Base-by-base conservation (phyloP, 2,113 vertebrate species). In the Tympanuchus pallidicinctus region DNA sequence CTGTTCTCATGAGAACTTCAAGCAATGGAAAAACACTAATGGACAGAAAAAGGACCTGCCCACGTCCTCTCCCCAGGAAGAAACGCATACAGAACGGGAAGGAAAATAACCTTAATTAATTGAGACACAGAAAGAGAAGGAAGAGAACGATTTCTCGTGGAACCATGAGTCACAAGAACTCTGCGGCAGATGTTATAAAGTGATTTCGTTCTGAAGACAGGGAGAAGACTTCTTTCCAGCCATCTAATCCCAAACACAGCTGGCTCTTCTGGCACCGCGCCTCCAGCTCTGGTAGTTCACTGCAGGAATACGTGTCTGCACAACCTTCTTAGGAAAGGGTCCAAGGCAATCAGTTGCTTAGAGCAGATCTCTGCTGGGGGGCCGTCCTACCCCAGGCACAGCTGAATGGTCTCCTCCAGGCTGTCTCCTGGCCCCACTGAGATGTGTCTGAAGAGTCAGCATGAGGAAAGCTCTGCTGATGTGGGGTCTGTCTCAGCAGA, bases 261-360 rank as follows among this genome's bases (percentile, higher is more conserved):
- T 96, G 96, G 92, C 70, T 96, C 90, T 95, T 78, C 88, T 96
- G 96, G 96, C 96, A 93, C 24, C 0, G 8, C 72, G 96, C 96
- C 96, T 90, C 70, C 73, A 86, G 38, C 90, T 96, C 92, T 93
- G 93, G 95, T 95, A 93, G 88, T 94, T 96, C 93, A 94, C 95
- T 93, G 95, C 90, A 92, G 76, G 80, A 96, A 96, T 96, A 96
- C 95, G 96, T 96, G 96, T 96, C 93, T 93, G 76, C 65, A 88
- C 73, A 93, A 90, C 47, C 90, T 95, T 81, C 92, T 93, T 93
- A 81, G 92, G 96, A 96, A 94, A 94, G 17, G 36, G 69, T 95
- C 95, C 96, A 96, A 96, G 56, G 86, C 88, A 92, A 81, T 94
- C 86, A 78, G 95, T 94, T 71, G 57, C 64, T 88, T 86, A 88